Evolutionary conservation across 2,888 invertebrate species (phyloP), one percentile per base, ranked within the genome.

Genomic region (Plebejus melissa): DNA sequence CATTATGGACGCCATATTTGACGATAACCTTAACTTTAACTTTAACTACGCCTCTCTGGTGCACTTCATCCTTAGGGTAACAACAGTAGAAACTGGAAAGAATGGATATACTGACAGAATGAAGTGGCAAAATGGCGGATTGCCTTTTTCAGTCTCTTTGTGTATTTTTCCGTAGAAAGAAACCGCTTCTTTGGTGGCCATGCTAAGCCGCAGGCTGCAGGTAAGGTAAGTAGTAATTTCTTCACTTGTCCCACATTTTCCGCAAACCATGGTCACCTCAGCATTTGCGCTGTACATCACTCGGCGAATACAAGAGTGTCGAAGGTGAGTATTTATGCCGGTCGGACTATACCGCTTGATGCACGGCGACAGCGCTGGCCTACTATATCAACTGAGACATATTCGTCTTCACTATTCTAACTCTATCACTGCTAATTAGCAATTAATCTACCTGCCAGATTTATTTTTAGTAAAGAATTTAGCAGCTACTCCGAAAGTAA

Each of bases 341-440:
- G 13, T 32, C 65, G 13, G 65, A 65, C 13, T 65, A 3, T 22
- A 13, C 60, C 32, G 65, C 28, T 16, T 65, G 65, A 65, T 65
- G 13, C 36, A 65, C 65, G 65, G 5, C 32, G 65, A 65, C 65
- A 65, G 32, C 32, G 32, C 65, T 65, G 65, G 65, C 32, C 65
- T 65, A 65, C 13, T 28, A 65, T 16, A 36, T 65, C 65, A 65
- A 36, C 13, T 13, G 2, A 65, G 32, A 32, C 32, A 65, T 22
- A 22, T 65, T 65, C 36, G 32, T 65, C 65, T 65, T 65, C 13
- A 5, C 32, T 36, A 28, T 28, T 65, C 32, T 11, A 32, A 28
- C 60, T n/a, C 57, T 60, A 60, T 60, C 9, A 60, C 28, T 28
- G 28, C 60, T 65, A 65, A 65, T 65, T 65, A 65, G 32, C 65